phyloP scores from a whole-genome alignment of 35 echinoderm and acorn worm species.

The Ophiothrix spiculata region DNA sequence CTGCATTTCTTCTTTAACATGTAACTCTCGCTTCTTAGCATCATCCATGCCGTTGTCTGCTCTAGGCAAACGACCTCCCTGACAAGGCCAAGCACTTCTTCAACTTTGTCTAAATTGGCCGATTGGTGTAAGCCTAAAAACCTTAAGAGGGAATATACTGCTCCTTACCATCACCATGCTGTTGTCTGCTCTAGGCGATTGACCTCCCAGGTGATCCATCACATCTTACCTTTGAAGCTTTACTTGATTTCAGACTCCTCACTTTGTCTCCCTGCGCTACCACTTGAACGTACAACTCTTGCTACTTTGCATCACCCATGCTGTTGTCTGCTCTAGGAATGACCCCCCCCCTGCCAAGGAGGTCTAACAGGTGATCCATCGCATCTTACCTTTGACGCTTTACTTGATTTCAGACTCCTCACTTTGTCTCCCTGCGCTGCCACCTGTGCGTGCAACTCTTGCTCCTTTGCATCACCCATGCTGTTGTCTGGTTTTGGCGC shows the following conservation, averaged over 20 bases:
- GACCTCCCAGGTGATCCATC: too few relatives aligned
- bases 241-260: conserved; percentile 58
- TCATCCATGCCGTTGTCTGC: neutral
- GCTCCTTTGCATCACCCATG: conserved; percentile 19
- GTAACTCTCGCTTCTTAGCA: conserved; percentile 30
- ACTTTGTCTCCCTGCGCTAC: conserved; percentile 89
- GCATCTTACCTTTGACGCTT: conserved; percentile 61
- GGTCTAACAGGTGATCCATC: neutral
- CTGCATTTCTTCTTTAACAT: conserved; percentile 59
- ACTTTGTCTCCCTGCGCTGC: conserved; percentile 90
- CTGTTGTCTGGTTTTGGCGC: neutral
- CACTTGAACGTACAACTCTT: conserved; percentile 40
- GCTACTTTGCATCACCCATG: too few relatives aligned
- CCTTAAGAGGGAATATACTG: too few relatives aligned
- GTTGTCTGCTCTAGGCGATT: too few relatives aligned
- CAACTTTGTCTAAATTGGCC: too few relatives aligned
- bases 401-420: conserved; percentile 58
- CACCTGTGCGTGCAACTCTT: conserved; percentile 40
- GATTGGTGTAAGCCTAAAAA: too few relatives aligned
- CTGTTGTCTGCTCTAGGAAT: too few relatives aligned
- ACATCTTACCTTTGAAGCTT: conserved; percentile 62
- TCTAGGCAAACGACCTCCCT: too few relatives aligned
- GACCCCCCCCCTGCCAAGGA: too few relatives aligned
- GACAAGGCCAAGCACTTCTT: too few relatives aligned
- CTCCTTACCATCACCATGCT: too few relatives aligned